Evolutionary conservation across 2,888 invertebrate species (phyloP).

Genomic region (Noctua janthina): DNA sequence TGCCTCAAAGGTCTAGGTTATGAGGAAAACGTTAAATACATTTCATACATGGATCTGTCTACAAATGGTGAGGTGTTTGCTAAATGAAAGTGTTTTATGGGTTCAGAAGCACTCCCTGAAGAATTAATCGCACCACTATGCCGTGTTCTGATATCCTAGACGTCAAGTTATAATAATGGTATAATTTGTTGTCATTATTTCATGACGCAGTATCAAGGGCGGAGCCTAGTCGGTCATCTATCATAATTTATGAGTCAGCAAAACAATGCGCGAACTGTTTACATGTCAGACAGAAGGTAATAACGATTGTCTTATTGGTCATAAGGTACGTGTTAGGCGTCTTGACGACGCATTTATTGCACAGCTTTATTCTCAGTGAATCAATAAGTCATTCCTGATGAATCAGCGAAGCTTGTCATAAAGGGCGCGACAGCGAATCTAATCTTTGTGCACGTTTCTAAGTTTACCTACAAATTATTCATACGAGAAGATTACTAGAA

Average conservation of each 20-base stretch:
- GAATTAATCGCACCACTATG: conserved; percentile 64
- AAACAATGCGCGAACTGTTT: conserved; percentile 71
- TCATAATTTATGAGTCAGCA: conserved; percentile 80
- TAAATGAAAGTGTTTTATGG: conserved; percentile 54
- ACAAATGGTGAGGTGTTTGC: conserved; percentile 54
- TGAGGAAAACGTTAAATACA: conserved; percentile 48
- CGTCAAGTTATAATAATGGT: conserved; percentile 73
- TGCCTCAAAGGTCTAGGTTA: conserved; percentile 60
- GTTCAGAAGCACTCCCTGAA: conserved; percentile 38
- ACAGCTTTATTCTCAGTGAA: conserved; percentile 65
- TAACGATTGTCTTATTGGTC: conserved; percentile 71
- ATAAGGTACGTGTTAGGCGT: conserved; percentile 70
- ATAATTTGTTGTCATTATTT: conserved; percentile 83
- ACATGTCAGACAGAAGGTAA: conserved; percentile 67
- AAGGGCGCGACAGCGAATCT: conserved; percentile 36
- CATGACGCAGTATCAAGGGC: conserved; percentile 77
- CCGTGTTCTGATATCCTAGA: conserved; percentile 64
- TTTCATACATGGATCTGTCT: conserved; percentile 39
- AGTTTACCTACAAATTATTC: conserved; percentile 33
- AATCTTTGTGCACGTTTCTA: conserved; percentile 35
- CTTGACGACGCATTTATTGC: conserved; percentile 72
- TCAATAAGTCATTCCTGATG: conserved; percentile 69
- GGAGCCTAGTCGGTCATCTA: conserved; percentile 73
- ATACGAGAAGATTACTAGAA: conserved; percentile 61
- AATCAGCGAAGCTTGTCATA: conserved; percentile 64